Evolutionary conservation across 2,113 vertebrate genomes (phyloP).

Genomic region (Channa maculata): DNA sequence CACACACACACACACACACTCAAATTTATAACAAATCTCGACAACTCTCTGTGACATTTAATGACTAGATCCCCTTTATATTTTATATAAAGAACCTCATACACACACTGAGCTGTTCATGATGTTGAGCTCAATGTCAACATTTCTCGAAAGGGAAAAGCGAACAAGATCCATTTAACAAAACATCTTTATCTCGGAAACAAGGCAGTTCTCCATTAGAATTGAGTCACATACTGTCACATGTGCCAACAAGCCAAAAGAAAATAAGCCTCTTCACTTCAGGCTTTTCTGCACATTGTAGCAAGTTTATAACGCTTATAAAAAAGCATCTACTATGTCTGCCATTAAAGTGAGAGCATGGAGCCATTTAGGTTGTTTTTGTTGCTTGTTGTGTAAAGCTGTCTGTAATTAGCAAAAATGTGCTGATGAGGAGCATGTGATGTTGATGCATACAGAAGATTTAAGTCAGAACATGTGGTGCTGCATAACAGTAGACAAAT

Average conservation of each 20-base stretch:
- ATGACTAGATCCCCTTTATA: no score
- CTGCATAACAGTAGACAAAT: neutral
- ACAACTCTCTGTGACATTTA: no score
- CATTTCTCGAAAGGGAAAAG: conserved; percentile 42
- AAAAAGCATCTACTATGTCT: conserved; percentile 13
- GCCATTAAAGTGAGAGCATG: conserved; percentile 2
- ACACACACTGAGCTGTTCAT: conserved; percentile 17
- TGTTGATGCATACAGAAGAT: neutral
- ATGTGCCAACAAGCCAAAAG: conserved; percentile 32
- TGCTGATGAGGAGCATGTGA: conserved; percentile 1
- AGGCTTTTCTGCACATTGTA: conserved; percentile 12
- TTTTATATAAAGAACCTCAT: neutral
- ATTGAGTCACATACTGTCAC: conserved; percentile 39
- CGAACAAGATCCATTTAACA: conserved; percentile 37
- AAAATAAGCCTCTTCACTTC: conserved; percentile 15
- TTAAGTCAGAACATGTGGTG: neutral
- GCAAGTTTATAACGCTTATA: conserved; percentile 24
- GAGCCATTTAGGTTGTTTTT: neutral
- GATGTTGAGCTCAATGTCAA: conserved; percentile 44
- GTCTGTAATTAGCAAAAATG: conserved; percentile 1
- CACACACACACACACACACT: no score
- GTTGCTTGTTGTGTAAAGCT: neutral
- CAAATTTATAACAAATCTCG: no score
- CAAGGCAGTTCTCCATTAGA: conserved; percentile 19
- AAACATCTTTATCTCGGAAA: conserved; percentile 31